Evolutionary conservation across 1,140 invertebrate species (phyloP).

Genomic region (Chironomus tepperi): DNA sequence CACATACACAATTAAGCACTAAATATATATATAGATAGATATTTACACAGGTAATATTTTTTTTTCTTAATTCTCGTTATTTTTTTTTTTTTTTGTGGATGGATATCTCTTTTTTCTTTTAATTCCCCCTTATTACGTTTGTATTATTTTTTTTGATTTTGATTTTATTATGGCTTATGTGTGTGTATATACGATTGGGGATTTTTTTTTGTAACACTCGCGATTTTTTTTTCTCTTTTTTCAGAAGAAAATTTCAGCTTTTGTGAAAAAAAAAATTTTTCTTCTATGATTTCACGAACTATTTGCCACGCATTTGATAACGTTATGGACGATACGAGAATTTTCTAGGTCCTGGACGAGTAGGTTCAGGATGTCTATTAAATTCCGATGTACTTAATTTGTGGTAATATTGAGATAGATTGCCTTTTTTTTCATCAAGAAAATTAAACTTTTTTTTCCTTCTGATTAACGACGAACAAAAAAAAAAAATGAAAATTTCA

Average conservation of each 20-base stretch:
- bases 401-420: neutral
- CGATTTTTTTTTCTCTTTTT: neutral
- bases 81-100: conserved; percentile 30
- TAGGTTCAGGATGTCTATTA: neutral
- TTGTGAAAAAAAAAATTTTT: conserved; percentile 15
- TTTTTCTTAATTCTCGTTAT: conserved; percentile 25
- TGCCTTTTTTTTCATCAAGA: neutral
- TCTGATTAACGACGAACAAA: conserved; percentile 9
- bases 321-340: neutral
- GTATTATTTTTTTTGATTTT: neutral
- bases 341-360: neutral
- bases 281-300: neutral
- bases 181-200: neutral
- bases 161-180: neutral
- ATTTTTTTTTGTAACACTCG: conserved; percentile 21
- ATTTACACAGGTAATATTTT: conserved; percentile 23
- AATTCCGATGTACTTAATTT: neutral
- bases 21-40: conserved; percentile 10
- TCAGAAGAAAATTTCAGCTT: conserved; percentile 1
- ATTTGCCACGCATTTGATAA: conserved; percentile 20
- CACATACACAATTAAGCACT: conserved; percentile 20
- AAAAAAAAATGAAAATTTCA: neutral
- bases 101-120: conserved; percentile 2
- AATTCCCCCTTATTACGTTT: conserved; percentile 5
- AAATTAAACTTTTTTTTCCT: conserved; percentile 13